A percentile compares a stretch with the other conserved stretches of the same genome.
Conservation (phyloP, 1,140 invertebrate species). For the Rhopalosiphum padi region DNA sequence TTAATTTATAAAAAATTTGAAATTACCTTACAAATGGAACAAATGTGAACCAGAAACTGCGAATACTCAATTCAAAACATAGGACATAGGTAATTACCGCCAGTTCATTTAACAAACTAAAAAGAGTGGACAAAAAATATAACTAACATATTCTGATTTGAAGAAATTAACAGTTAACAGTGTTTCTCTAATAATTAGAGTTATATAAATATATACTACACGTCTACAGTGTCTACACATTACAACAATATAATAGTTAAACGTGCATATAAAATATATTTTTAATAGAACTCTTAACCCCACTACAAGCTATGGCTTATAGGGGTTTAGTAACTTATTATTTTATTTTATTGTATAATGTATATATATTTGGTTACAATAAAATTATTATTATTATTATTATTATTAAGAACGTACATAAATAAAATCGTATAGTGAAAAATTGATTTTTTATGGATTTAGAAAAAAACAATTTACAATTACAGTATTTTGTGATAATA, state of each 20-base stretch:
- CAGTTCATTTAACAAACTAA: neutral
- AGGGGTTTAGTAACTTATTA: no score
- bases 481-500: neutral
- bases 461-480: conserved; percentile 16
- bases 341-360: no score
- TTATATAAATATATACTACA: neutral
- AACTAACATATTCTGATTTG: neutral
- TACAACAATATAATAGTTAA: neutral
- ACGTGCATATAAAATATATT: neutral
- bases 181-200: neutral
- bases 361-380: no score
- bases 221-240: neutral
- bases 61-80: neutral
- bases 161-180: neutral
- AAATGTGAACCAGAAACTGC: neutral
- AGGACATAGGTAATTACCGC: neutral
- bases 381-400: no score
- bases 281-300: no score
- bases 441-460: neutral
- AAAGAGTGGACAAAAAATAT: neutral
- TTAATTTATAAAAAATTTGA: no score
- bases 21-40: neutral
- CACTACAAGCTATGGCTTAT: no score
- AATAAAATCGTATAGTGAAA: neutral
- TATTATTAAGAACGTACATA: neutral